Percentiles rank a stretch among this genome's conserved stretches.
phyloP scores from a whole-genome alignment of 2,888 invertebrate species.

The Lamellibrachia satsuma region DNA sequence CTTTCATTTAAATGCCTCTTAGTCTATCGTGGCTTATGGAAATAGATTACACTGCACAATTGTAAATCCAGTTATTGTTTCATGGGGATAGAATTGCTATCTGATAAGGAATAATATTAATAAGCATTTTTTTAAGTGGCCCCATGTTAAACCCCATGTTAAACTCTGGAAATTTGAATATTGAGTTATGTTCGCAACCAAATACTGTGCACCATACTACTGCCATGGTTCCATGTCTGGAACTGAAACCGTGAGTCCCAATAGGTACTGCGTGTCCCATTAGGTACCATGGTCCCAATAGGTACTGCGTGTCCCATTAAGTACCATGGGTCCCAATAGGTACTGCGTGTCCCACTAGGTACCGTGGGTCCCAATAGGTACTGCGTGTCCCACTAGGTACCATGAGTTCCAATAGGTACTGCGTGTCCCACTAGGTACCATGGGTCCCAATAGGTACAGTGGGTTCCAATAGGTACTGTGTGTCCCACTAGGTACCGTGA shows the following conservation, averaged over 20 bases:
- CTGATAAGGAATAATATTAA: background rate
- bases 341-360: background rate
- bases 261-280: background rate
- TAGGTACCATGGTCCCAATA: background rate
- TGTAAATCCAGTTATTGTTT: too few relatives aligned
- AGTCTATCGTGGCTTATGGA: too few relatives aligned
- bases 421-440: background rate
- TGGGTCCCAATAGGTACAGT: too few relatives aligned
- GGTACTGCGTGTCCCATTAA: conserved; percentile 9
- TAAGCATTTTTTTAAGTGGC: too few relatives aligned
- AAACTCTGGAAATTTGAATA: background rate
- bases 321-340: background rate
- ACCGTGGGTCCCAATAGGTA: background rate
- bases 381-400: background rate
- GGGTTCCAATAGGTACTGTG: too few relatives aligned
- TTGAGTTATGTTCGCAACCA: background rate
- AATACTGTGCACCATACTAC: background rate
- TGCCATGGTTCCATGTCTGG: too few relatives aligned
- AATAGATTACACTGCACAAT: too few relatives aligned
- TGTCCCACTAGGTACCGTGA: background rate
- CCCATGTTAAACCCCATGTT: too few relatives aligned
- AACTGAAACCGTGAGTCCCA: too few relatives aligned
- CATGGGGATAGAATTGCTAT: background rate
- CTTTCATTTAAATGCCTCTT: too few relatives aligned
- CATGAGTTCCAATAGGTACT: background rate